Evolutionary conservation across 2,888 invertebrate genomes (phyloP).

Genomic region (Leuctra nigra): DNA sequence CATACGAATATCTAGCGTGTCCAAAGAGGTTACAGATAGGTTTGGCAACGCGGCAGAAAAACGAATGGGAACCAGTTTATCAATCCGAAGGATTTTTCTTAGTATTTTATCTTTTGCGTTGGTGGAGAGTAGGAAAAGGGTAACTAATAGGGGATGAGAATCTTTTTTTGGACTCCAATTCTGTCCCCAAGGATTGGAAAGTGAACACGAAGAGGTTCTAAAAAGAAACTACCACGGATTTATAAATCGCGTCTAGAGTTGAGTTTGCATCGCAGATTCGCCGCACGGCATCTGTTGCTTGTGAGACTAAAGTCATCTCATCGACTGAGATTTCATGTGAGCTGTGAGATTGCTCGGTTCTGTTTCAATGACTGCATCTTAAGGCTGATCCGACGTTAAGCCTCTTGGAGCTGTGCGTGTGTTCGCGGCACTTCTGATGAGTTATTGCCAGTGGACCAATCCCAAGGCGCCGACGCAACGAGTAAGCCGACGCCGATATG

Average conservation of each 20-base stretch:
- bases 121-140: not conserved
- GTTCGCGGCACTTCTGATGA: too few species aligned
- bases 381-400: too few species aligned
- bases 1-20: not conserved
- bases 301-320: too few species aligned
- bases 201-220: slow-evolving; percentile 2
- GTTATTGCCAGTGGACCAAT: too few species aligned
- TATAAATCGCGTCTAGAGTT: slow-evolving; percentile 3
- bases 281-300: not conserved
- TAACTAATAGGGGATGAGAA: slow-evolving; percentile 11
- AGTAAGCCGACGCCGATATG: too few species aligned
- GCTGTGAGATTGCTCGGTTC: too few species aligned
- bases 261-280: not conserved
- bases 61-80: not conserved
- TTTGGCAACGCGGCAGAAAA: not conserved
- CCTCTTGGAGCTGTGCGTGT: too few species aligned
- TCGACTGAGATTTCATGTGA: too few species aligned
- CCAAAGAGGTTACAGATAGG: not conserved
- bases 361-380: too few species aligned
- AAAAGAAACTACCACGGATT: not conserved
- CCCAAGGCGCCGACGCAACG: too few species aligned
- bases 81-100: slow-evolving; percentile 6
- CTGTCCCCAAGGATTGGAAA: not conserved
- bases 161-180: slow-evolving; percentile 1
- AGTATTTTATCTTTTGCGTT: slow-evolving; percentile 8